These are phyloP conservation scores for Lophotis ruficrista DNA, from an alignment of 2,113 vertebrate species.

Conservation along the genomic window DNA sequence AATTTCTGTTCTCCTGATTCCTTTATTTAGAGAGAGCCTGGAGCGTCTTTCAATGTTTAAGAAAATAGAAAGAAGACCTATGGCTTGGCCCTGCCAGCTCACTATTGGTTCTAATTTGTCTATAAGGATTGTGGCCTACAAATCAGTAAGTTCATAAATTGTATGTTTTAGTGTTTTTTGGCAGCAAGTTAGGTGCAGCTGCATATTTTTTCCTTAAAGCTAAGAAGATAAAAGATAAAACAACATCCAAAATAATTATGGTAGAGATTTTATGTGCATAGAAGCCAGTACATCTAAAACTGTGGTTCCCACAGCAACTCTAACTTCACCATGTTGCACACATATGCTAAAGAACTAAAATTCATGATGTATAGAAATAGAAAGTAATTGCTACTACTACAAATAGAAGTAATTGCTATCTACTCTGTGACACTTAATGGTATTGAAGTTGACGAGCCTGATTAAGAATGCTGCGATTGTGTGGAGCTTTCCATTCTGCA, in stretches of 20 bases:
- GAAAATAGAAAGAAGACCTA: slow-evolving; percentile 79
- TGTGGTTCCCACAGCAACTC: slow-evolving; percentile 9
- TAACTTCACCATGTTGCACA: not conserved
- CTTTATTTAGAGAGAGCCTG: slow-evolving; percentile 83
- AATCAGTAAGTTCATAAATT: slow-evolving; percentile 82
- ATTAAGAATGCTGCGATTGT: not conserved
- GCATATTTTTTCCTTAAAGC: not conserved
- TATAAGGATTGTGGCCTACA: slow-evolving; percentile 92
- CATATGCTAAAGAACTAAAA: not conserved
- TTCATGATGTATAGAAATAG: not conserved
- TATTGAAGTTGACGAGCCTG: not conserved
- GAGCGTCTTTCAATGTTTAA: slow-evolving; percentile 90
- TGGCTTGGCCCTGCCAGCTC: slow-evolving; percentile 88
- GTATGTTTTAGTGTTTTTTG: not conserved
- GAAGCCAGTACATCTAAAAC: not conserved
- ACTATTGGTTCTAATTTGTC: slow-evolving; percentile 89
- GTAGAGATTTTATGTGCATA: not conserved
- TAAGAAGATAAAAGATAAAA: not conserved
- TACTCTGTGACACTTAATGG: not conserved
- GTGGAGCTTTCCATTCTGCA: not conserved
- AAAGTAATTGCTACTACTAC: too few relatives aligned
- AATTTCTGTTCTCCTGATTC: not conserved
- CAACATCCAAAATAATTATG: not conserved
- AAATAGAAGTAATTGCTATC: not conserved
- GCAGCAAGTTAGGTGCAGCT: not conserved